Evolutionary conservation across 2,888 invertebrate species (phyloP).

Genomic region (Ernsta delagoae): DNA sequence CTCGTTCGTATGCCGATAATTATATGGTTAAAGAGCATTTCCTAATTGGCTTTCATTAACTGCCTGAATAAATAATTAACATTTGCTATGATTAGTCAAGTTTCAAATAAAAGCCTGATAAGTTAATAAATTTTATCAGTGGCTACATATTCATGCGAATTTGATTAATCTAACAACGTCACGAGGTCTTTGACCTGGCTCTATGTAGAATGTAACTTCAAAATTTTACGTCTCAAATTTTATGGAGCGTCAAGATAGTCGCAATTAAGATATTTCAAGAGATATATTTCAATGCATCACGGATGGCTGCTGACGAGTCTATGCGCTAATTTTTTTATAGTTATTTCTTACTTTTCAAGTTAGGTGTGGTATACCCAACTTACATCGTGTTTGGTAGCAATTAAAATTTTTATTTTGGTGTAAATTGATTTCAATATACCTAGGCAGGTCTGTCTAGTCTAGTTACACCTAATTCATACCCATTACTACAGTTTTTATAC

Average conservation of each 20-base stretch:
- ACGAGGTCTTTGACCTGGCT: constrained; percentile 64
- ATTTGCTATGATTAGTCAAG: background rate
- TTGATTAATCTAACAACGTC: constrained; percentile 36
- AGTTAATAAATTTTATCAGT: constrained; percentile 27
- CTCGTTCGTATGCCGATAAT: no score
- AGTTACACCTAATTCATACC: background rate
- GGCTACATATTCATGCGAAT: constrained; percentile 35
- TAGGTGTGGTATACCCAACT: background rate
- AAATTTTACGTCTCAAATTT: constrained; percentile 71
- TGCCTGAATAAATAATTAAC: background rate
- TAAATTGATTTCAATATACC: constrained; percentile 23
- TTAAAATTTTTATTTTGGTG: constrained; percentile 42
- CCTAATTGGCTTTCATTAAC: background rate
- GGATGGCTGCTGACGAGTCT: constrained; percentile 59
- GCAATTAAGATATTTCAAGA: constrained; percentile 74
- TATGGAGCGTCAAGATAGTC: constrained; percentile 76
- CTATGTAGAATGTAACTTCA: constrained; percentile 66
- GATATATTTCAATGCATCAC: constrained; percentile 55
- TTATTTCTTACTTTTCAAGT: background rate
- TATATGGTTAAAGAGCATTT: background rate
- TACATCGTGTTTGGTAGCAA: constrained; percentile 39
- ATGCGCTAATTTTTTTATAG: constrained; percentile 52
- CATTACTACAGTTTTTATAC: background rate
- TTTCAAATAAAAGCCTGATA: background rate
- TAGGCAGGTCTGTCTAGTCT: background rate